Evolutionary conservation across 2,113 vertebrate genomes (phyloP).

Genomic region (Hucho hucho): DNA sequence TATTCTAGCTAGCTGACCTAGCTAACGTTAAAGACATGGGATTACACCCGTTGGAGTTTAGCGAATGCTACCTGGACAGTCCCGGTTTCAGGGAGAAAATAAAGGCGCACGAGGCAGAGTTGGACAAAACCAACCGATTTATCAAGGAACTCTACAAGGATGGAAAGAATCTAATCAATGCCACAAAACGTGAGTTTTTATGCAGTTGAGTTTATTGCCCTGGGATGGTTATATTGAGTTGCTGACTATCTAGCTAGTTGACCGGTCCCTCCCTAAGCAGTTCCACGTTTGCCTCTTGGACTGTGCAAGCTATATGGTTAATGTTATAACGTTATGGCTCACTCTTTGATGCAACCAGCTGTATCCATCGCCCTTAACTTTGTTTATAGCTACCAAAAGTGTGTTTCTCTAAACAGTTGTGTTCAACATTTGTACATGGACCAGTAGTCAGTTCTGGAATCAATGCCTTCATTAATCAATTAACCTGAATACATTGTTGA

Average conservation of each 20-base stretch:
- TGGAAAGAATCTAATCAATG: conserved; percentile 93
- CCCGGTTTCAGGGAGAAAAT: conserved; percentile 90
- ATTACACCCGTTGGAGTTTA: conserved; percentile 94
- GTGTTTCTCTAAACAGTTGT: background rate
- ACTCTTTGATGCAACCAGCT: background rate
- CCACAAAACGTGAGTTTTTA: conserved; percentile 87
- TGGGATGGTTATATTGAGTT: background rate
- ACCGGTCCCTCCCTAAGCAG: background rate
- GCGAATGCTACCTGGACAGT: conserved; percentile 96
- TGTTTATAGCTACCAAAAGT: background rate
- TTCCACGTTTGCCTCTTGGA: background rate
- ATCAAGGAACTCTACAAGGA: conserved; percentile 98
- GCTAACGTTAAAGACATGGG: conserved; percentile 78
- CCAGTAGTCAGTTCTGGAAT: background rate
- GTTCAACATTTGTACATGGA: background rate
- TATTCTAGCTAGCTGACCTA: conserved; percentile 7
- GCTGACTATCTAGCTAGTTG: background rate
- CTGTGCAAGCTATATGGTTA: no score
- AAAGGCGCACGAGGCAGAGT: conserved; percentile 89
- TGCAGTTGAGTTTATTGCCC: background rate
- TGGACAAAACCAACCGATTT: conserved; percentile 95
- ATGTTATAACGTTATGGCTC: background rate
- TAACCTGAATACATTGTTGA: background rate
- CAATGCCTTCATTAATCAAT: background rate
- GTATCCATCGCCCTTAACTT: no score